These are phyloP conservation scores for Tetramorium bicarinatum DNA, from an alignment of 2,888 invertebrate species.

Conservation along the genomic window DNA sequence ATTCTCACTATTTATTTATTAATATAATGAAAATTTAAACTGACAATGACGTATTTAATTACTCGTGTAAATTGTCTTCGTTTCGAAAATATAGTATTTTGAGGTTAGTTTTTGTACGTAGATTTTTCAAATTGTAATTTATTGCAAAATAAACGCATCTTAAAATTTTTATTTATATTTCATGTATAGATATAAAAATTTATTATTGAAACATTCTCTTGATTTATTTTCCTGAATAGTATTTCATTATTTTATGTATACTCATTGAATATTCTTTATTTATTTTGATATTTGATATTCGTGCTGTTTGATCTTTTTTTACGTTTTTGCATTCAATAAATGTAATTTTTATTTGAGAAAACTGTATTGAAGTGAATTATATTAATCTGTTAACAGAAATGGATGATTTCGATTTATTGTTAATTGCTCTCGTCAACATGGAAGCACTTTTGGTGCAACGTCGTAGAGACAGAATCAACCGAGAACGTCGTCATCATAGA, in stretches of 20 bases:
- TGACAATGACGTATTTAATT: too few relatives aligned
- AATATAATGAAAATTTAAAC: too few relatives aligned
- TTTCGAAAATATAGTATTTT: too few relatives aligned
- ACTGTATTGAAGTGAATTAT: slow-evolving; percentile 4
- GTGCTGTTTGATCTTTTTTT: neutral
- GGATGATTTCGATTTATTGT: slow-evolving; percentile 9
- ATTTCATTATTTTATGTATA: neutral
- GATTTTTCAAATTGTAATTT: slow-evolving; percentile 1
- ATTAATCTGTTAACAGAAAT: slow-evolving; percentile 10
- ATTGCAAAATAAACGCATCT: neutral
- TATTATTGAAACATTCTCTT: neutral
- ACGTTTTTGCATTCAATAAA: neutral
- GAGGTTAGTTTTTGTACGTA: too few relatives aligned
- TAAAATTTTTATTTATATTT: neutral
- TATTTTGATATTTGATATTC: slow-evolving; percentile 1
- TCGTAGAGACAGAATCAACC: slow-evolving; percentile 2
- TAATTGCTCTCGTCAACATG: slow-evolving; percentile 11
- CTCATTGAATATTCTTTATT: neutral
- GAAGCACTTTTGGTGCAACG: slow-evolving; percentile 18
- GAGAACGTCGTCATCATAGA: neutral
- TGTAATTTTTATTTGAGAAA: neutral
- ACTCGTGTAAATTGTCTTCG: too few relatives aligned
- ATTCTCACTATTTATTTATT: too few relatives aligned
- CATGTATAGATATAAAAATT: neutral
- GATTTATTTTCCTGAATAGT: neutral